Conservation (phyloP, 2,888 invertebrate species). For the Agapostemon virescens region DNA sequence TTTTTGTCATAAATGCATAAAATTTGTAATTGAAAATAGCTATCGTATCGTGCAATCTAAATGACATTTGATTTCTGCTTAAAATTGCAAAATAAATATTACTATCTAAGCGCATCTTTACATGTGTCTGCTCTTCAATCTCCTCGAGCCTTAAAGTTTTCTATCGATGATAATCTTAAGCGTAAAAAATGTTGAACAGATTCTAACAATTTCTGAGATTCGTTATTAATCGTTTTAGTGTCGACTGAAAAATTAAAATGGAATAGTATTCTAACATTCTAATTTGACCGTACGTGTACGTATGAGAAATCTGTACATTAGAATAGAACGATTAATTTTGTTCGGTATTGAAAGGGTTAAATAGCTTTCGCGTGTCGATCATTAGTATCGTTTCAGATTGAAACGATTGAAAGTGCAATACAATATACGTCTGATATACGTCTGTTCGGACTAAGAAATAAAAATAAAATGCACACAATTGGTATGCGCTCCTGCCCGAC, state of each 20-base stretch:
- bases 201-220: no score
- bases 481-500: neutral
- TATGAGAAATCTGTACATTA: no score
- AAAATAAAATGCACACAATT: conserved; percentile 2
- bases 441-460: neutral
- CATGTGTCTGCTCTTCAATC: neutral
- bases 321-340: no score
- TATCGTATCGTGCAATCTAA: neutral
- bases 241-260: no score
- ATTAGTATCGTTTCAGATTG: neutral
- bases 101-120: neutral
- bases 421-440: no score
- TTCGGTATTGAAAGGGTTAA: no score
- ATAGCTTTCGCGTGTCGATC: neutral
- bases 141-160: neutral
- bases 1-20: neutral
- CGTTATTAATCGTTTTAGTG: no score
- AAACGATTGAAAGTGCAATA: neutral
- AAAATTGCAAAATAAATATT: neutral
- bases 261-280: no score
- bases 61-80: neutral
- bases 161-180: no score
- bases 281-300: no score
- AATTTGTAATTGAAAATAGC: neutral
- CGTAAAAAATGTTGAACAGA: neutral